phyloP scores from a whole-genome alignment of 2,888 invertebrate species.

The Uropetala carovei region DNA sequence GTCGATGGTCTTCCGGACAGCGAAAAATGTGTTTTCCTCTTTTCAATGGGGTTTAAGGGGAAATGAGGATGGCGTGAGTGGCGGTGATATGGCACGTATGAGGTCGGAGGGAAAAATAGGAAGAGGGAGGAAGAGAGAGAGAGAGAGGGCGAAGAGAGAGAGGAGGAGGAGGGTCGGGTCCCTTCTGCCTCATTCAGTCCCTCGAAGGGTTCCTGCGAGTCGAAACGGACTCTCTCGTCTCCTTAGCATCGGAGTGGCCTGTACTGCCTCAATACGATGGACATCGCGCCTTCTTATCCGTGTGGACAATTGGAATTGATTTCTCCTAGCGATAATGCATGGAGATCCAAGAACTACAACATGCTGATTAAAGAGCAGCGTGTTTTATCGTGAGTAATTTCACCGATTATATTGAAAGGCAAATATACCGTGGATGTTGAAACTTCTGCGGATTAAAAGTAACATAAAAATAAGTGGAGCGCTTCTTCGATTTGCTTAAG shows the following conservation, averaged over 20 bases:
- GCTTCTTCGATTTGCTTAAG: too few relatives aligned
- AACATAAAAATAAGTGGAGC: too few relatives aligned
- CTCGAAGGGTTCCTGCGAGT: not conserved
- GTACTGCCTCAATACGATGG: not conserved
- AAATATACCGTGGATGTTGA: too few relatives aligned
- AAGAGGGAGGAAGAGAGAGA: not conserved
- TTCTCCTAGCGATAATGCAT: conserved; percentile 83
- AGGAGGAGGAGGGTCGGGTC: not conserved
- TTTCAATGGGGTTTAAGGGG: not conserved
- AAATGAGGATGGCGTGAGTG: conserved; percentile 7
- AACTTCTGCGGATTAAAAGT: too few relatives aligned
- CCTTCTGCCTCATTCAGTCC: conserved; percentile 9
- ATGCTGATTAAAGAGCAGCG: conserved; percentile 82
- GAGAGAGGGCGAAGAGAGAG: not conserved
- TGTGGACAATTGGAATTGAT: conserved; percentile 74
- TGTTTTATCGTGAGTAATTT: conserved; percentile 72
- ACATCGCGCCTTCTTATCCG: not conserved
- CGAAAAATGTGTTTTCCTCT: conserved; percentile 10
- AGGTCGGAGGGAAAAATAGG: not conserved
- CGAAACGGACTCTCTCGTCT: not conserved
- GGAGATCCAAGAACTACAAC: conserved; percentile 83
- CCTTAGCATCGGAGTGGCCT: not conserved
- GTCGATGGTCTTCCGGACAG: not conserved
- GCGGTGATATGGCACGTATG: not conserved
- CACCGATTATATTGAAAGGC: not conserved